Evolutionary conservation across 2,797 vertebrate genomes (phyloP).

Genomic region (Macroramphosus scolopax): DNA sequence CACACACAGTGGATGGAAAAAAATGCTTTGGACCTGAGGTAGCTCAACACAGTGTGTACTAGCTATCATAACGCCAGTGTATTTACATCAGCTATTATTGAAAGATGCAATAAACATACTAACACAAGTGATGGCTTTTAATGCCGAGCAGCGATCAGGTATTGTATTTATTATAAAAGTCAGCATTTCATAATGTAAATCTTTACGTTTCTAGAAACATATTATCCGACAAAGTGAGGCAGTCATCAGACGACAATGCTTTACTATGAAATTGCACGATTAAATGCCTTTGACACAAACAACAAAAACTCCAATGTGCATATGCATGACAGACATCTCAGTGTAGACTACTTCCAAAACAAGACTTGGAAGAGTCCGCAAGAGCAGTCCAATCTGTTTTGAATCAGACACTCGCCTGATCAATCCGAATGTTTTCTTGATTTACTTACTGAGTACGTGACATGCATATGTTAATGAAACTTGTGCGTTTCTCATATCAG

Average conservation of each 20-base stretch:
- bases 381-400: conserved; percentile 54
- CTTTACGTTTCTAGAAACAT: not conserved
- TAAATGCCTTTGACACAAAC: conserved; percentile 35
- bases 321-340: conserved; percentile 47
- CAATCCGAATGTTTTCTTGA: conserved; percentile 55
- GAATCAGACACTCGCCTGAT: conserved; percentile 56
- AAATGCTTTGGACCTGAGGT: conserved; percentile 75
- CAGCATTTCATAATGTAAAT: not conserved
- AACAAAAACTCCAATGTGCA: conserved; percentile 37
- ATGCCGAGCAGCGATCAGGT: too few species aligned
- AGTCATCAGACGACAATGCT: conserved; percentile 15
- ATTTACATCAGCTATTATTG: conserved; percentile 17
- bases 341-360: conserved; percentile 47
- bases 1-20: conserved; percentile 36
- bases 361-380: conserved; percentile 53
- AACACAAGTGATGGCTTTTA: too few species aligned
- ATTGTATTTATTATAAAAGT: not conserved
- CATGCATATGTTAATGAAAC: conserved; percentile 62
- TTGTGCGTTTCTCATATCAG: conserved; percentile 53
- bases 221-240: conserved; percentile 20
- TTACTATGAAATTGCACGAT: conserved; percentile 18
- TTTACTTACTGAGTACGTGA: conserved; percentile 49
- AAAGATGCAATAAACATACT: conserved; percentile 8
- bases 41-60: conserved; percentile 41
- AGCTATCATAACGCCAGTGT: conserved; percentile 18